phyloP scores from a whole-genome alignment of 2,797 vertebrate species.

The Alouatta caraya region DNA sequence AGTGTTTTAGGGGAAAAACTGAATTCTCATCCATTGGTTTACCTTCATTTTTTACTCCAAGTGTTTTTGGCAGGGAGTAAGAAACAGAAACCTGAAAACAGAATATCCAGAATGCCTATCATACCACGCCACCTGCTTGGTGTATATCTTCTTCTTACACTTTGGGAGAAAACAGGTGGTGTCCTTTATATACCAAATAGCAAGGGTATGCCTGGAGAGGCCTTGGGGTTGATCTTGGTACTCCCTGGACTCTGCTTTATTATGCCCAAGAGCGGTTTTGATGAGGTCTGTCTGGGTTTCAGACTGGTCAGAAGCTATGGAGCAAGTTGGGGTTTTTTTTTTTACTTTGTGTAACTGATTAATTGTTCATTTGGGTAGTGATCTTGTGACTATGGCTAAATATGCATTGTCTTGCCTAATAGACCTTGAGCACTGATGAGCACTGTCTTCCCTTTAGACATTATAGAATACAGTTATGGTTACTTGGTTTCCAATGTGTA shows the following conservation, averaged over 20 bases:
- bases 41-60: neutral
- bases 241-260: neutral
- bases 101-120: slow-evolving; percentile 1
- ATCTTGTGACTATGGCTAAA: neutral
- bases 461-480: neutral
- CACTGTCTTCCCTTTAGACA: neutral
- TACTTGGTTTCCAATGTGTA: neutral
- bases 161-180: neutral
- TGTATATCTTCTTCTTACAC: neutral
- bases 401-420: slow-evolving; percentile 2
- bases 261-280: neutral
- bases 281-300: neutral
- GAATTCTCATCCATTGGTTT: slow-evolving; percentile 29
- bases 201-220: neutral
- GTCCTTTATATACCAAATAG: neutral
- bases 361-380: neutral
- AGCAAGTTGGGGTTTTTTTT: neutral
- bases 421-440: neutral
- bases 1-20: neutral
- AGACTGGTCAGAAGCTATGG: neutral
- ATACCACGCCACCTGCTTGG: neutral
- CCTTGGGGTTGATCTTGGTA: neutral
- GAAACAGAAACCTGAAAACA: slow-evolving; percentile 49
- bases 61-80: slow-evolving; percentile 28
- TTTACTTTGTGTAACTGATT: neutral